Conservation (phyloP, 2,113 vertebrate species). For the human (Homo sapiens) region GRCh38 chrX:98224501-98225000, state of each 20-base stretch:
- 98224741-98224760: background rate
- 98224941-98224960: background rate
- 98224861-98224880: constrained; percentile 22
- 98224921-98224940: background rate
- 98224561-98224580: too few relatives aligned
- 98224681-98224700: background rate
- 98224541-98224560: too few relatives aligned
- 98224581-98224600: background rate
- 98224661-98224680: background rate
- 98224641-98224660: background rate
- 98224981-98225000: background rate
- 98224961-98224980: background rate
- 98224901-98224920: constrained; percentile 30
- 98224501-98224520: background rate
- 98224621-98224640: background rate
- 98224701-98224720: background rate
- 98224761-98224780: background rate
- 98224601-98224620: background rate
- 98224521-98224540: background rate
- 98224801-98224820: background rate
- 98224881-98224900: constrained; percentile 28
- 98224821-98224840: background rate
- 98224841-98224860: background rate
- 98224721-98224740: background rate
- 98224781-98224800: background rate